Conservation (phyloP, 2,797 vertebrate genomes). For the Lerista edwardsae region DNA sequence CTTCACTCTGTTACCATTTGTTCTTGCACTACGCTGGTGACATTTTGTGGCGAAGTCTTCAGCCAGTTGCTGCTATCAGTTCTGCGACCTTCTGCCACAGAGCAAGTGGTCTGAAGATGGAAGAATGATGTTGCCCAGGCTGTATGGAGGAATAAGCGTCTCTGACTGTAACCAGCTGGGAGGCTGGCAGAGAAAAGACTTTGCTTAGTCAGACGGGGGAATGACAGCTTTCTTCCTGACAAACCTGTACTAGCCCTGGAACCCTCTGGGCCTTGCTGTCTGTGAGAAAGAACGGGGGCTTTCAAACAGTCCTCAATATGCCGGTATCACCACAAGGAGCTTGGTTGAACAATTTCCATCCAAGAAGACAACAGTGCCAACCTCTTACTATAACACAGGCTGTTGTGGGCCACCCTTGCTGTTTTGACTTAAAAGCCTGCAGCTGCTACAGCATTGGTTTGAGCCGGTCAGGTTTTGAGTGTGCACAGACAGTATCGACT, state of each 20-base stretch:
- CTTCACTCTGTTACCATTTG: too few relatives aligned
- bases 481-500: background rate
- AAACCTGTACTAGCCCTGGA: too few relatives aligned
- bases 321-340: background rate
- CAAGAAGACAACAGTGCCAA: background rate
- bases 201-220: too few relatives aligned
- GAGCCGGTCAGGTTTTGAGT: background rate
- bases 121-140: background rate
- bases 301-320: background rate
- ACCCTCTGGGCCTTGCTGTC: background rate
- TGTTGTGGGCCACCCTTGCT: rapidly evolving
- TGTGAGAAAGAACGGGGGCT: too few relatives aligned
- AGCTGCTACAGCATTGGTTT: background rate
- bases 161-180: background rate
- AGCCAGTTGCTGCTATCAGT: background rate
- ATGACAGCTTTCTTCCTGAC: too few relatives aligned
- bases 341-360: too few relatives aligned
- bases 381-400: background rate
- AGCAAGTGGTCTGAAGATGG: background rate
- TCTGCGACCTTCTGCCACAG: background rate
- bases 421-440: background rate
- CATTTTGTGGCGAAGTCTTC: too few relatives aligned
- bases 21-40: too few relatives aligned
- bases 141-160: background rate
- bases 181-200: too few relatives aligned